Percentiles rank a stretch among this genome's conserved stretches.
These are phyloP conservation scores for Oryzias woworae DNA, from an alignment of 2,113 vertebrate species.

Conservation along the genomic window DNA sequence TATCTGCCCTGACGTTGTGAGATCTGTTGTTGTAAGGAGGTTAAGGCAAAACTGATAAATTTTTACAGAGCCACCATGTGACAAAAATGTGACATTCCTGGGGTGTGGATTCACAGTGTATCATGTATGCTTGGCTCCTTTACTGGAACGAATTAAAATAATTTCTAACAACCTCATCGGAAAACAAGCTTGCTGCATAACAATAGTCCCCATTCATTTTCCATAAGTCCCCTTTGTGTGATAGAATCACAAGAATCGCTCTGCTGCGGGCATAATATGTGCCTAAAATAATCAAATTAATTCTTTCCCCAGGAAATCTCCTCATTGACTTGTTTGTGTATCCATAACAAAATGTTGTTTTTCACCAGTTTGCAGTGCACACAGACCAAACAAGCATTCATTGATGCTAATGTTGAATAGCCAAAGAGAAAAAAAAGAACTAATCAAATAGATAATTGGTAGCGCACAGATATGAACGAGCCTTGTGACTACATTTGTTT, in stretches of 20 bases:
- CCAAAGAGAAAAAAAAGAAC: slow-evolving; percentile 19
- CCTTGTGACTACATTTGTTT: slow-evolving; percentile 58
- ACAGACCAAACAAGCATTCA: slow-evolving; percentile 49
- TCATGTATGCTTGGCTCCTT: slow-evolving; percentile 77
- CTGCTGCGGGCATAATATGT: slow-evolving; percentile 75
- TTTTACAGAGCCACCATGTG: slow-evolving; percentile 91
- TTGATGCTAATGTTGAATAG: slow-evolving; percentile 42
- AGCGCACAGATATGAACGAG: slow-evolving; percentile 17
- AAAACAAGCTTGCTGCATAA: slow-evolving; percentile 75
- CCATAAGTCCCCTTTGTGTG: slow-evolving; percentile 75
- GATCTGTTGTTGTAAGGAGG: slow-evolving; percentile 85
- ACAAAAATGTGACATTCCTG: slow-evolving; percentile 92
- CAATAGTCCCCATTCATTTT: slow-evolving; percentile 74
- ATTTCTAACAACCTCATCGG: slow-evolving; percentile 87
- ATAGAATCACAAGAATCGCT: slow-evolving; percentile 80
- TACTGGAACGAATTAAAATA: slow-evolving; percentile 92
- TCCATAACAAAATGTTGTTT: slow-evolving; percentile 79
- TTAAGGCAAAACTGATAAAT: slow-evolving; percentile 88
- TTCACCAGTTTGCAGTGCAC: slow-evolving; percentile 61
- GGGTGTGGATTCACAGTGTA: slow-evolving; percentile 76
- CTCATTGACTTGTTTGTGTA: slow-evolving; percentile 72
- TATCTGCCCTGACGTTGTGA: slow-evolving; percentile 77
- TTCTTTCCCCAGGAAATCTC: slow-evolving; percentile 67
- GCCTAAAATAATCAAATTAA: slow-evolving; percentile 81
- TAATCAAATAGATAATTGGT: slow-evolving; percentile 37